These are phyloP conservation scores for Musca vetustissima DNA, from an alignment of 1,140 invertebrate species.

Conservation along the genomic window DNA sequence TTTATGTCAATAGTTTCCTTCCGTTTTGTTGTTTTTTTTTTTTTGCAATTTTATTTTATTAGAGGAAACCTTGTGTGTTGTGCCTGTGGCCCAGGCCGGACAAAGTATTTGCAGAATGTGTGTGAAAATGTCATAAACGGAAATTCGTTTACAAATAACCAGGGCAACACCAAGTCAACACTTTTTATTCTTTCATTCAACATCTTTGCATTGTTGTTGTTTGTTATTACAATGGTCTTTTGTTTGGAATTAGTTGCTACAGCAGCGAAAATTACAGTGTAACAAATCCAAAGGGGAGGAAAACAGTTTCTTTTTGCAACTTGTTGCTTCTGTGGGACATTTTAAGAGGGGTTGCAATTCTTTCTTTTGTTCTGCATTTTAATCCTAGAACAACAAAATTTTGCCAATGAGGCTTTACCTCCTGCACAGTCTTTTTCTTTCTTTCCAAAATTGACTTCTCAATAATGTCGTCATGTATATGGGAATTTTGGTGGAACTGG, in stretches of 20 bases:
- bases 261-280: slow-evolving; percentile 20
- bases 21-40: neutral
- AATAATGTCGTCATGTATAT: slow-evolving; percentile 8
- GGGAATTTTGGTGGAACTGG: neutral
- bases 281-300: neutral
- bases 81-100: too few species aligned
- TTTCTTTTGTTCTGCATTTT: neutral
- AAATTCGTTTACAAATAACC: neutral
- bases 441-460: neutral
- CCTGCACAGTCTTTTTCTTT: neutral
- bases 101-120: too few species aligned
- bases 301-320: neutral
- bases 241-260: slow-evolving; percentile 5
- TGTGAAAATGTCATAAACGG: slow-evolving; percentile 15
- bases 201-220: neutral
- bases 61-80: slow-evolving; percentile 20
- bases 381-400: neutral
- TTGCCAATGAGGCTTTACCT: slow-evolving; percentile 12
- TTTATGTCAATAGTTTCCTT: slow-evolving; percentile 10
- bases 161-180: neutral
- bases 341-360: neutral
- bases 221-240: neutral
- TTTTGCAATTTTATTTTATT: neutral
- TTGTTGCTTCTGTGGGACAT: neutral
- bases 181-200: neutral